Conservation (phyloP, 2,888 invertebrate species). For the Ptilodon capucinus region DNA sequence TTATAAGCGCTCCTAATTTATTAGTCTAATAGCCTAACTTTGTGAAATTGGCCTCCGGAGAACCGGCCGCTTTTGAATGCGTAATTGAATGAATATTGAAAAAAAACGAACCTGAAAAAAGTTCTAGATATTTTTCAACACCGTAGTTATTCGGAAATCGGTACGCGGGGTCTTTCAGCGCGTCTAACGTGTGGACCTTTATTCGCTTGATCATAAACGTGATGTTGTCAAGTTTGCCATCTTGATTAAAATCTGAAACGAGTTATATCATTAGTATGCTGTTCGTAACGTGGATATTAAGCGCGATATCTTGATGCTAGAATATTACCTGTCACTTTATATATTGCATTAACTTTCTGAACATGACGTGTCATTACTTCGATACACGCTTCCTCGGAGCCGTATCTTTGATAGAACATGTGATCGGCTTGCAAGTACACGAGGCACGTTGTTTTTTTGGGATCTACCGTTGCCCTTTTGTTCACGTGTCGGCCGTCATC, state of each 20-base stretch:
- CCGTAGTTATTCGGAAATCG: conserved; percentile 97
- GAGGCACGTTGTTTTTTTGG: conserved; percentile 96
- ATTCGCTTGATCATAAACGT: conserved; percentile 98
- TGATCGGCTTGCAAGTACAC: conserved; percentile 98
- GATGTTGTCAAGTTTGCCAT: conserved; percentile 95
- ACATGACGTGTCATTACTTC: conserved; percentile 98
- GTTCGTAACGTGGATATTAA: neutral
- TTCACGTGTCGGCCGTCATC: conserved; percentile 84
- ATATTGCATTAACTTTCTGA: conserved; percentile 95
- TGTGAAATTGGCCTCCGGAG: conserved; percentile 33
- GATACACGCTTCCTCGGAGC: conserved; percentile 96
- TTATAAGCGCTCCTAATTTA: conserved; percentile 36
- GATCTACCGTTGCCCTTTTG: conserved; percentile 88
- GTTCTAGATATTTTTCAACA: conserved; percentile 98
- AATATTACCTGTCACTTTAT: conserved; percentile 89
- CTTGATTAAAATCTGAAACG: conserved; percentile 93
- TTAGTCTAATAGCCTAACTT: conserved; percentile 39
- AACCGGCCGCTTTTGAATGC: conserved; percentile 31
- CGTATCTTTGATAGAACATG: conserved; percentile 97
- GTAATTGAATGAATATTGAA: conserved; percentile 29
- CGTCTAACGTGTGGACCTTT: conserved; percentile 94
- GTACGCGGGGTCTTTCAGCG: conserved; percentile 92
- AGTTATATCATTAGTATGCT: conserved; percentile 14
- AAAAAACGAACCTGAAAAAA: conserved; percentile 91
- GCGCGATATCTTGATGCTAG: conserved; percentile 8